These are phyloP conservation scores for Forbesichthys agassizii DNA, from an alignment of 2,113 vertebrate species.

Conservation along the genomic window DNA sequence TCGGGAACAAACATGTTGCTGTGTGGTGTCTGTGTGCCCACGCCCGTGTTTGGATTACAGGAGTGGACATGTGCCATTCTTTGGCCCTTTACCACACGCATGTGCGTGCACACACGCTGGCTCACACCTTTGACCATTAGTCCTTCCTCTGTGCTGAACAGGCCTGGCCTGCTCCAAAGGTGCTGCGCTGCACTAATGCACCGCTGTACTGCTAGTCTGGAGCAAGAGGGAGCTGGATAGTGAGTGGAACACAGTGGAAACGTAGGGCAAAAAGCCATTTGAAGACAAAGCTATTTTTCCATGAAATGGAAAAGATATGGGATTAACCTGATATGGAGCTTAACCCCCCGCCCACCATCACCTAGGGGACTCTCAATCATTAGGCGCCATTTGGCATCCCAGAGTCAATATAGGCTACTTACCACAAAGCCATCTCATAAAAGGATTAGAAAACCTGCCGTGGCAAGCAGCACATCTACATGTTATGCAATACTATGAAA, in stretches of 20 bases:
- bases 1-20: too few species aligned
- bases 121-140: conserved; percentile 61
- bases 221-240: conserved; percentile 16
- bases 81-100: neutral
- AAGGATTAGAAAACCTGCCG: conserved; percentile 67
- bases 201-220: conserved; percentile 18
- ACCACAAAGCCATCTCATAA: conserved; percentile 26
- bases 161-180: conserved; percentile 58
- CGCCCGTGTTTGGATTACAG: too few species aligned
- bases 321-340: conserved; percentile 6
- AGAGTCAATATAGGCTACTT: conserved; percentile 15
- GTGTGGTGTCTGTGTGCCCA: too few species aligned
- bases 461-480: conserved; percentile 43
- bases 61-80: too few species aligned
- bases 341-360: conserved; percentile 23
- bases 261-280: conserved; percentile 5
- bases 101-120: conserved; percentile 46
- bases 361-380: conserved; percentile 35
- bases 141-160: conserved; percentile 59
- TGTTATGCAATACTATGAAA: conserved; percentile 59
- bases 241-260: conserved; percentile 25
- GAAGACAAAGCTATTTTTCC: conserved; percentile 4
- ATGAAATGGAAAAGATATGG: conserved; percentile 13
- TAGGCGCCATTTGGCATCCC: conserved; percentile 12
- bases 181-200: conserved; percentile 26